Base-by-base conservation (phyloP, 2,797 vertebrate genomes). In the Phrynocephalus forsythii region DNA sequence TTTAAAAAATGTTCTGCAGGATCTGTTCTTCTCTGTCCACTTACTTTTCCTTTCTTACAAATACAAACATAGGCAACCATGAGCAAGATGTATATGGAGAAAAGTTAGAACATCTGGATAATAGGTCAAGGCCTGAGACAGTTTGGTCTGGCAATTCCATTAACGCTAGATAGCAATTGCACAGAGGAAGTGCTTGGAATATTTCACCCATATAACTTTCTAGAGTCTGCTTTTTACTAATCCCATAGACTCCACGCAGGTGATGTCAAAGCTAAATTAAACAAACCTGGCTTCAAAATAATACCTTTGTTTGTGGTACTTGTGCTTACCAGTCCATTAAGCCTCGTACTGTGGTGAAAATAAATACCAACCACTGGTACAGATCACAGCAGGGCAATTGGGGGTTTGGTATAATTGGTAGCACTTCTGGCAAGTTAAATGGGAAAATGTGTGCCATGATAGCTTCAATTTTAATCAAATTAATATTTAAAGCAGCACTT, bases 401-500 rank as follows among this genome's bases (percentile, higher is more conserved):
- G 66, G 11, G 87, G 38, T 18, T 44, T 44, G 82, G 86, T 44
- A 24, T 84, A 76, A 52, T 22, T 16, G 66, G 73, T 82, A 88
- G 44, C 20, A 33, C 4, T 7, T 44, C 88, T 52, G 52, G 82
- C 50, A 13, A 91, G 79, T 83, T 91, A 56, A 90, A 60, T 56
- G 3, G 90, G 56, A 26, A n/a, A 33, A 4, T 77, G 80, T 75
- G 73, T 67, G 11, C 50, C 82, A 90, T 28, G 56, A 73, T 95
- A 93, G n/a, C 15, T 78, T 90, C 86, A 80, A 28, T 75, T 88
- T 91, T 82, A 75, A 75, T 89, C 87, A 87, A 91, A 76, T 89
- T 88, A 85, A 88, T 89, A 92, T 92, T 91, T 93, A 88, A 90
- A 90, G 15, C 20, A 18, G 3, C 80, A 84, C 90, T 92, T 81